These are phyloP conservation scores for Trachurus trachurus DNA, from an alignment of 2,797 vertebrate species.

Conservation along the genomic window DNA sequence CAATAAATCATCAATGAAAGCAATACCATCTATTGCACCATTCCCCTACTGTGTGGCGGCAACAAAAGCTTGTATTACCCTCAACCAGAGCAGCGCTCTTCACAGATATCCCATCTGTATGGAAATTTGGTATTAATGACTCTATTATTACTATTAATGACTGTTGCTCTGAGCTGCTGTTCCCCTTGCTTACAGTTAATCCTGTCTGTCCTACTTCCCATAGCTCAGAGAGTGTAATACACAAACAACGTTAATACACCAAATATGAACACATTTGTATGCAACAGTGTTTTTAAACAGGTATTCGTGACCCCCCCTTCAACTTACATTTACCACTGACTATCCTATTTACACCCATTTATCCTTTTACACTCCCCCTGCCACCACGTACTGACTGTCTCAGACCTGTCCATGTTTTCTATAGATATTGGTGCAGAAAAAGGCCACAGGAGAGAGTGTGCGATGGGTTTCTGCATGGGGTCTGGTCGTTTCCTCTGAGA, in stretches of 20 bases:
- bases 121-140: neutral
- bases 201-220: neutral
- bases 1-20: neutral
- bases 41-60: neutral
- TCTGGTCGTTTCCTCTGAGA: constrained; percentile 47
- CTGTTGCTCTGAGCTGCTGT: constrained; percentile 15
- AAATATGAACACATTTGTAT: neutral
- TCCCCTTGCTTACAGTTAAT: neutral
- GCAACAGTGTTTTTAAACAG: neutral
- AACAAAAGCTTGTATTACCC: neutral
- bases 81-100: neutral
- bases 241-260: constrained; percentile 1
- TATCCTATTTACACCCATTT: no score
- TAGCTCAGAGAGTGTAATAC: neutral
- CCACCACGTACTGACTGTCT: constrained; percentile 27
- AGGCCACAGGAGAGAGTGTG: constrained; percentile 30
- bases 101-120: neutral
- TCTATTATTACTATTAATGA: neutral
- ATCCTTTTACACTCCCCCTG: neutral
- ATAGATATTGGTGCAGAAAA: constrained; percentile 24
- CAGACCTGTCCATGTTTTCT: constrained; percentile 58
- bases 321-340: neutral
- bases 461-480: constrained; percentile 37
- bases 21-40: neutral
- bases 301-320: neutral